Evolutionary conservation across 2,888 invertebrate genomes (phyloP), one percentile per base, ranked within the genome.

Genomic region (Rhagium mordax): DNA sequence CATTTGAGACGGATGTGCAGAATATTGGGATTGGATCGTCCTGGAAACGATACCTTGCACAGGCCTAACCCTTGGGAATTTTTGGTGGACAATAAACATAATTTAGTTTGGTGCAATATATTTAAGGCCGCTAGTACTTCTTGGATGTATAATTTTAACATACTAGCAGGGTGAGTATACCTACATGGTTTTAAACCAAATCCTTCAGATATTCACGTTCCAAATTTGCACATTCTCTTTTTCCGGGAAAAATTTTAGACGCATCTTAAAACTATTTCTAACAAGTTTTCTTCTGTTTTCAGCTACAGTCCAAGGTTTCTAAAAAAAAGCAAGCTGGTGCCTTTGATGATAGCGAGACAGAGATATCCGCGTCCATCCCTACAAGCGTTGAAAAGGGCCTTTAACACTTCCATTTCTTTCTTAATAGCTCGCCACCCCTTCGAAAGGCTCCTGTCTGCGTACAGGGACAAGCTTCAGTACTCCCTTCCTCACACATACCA

Each of bases 71-170:
- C 95, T 13, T 95, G 95, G 96, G 95, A 96, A 87, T 96, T 94
- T 87, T 90, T 96, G 84, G 93, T 95, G 82, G 94, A 94, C 87
- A 90, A 91, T 80, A 93, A 94, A 85, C 92, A 95, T 86, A 94
- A 94, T 85, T 90, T 95, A 69, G 93, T 95, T 85, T 95, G 95
- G 95, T 94, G 94, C 86, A 94, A 94, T 84, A 92, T 94, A 75
- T 94, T 94, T 86, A 94, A 94, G 89, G 94, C 94, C 4, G 95
- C 94, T 2, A 96, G 96, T n/a, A 95, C 96, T 16, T 95, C 96
- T 0, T 96, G 96, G 96, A 95, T 96, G 94, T 95, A 95, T 88
- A 96, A 96, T 88, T 96, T 96, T 88, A 95, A 96, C 87, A 88
- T 95, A 66, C 91, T 96, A 87, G 95, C 95, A 7, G 96, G 96